A percentile compares a stretch with the other conserved stretches of the same genome.
Conservation (phyloP, 2,113 vertebrate species). For the Scomber colias region DNA sequence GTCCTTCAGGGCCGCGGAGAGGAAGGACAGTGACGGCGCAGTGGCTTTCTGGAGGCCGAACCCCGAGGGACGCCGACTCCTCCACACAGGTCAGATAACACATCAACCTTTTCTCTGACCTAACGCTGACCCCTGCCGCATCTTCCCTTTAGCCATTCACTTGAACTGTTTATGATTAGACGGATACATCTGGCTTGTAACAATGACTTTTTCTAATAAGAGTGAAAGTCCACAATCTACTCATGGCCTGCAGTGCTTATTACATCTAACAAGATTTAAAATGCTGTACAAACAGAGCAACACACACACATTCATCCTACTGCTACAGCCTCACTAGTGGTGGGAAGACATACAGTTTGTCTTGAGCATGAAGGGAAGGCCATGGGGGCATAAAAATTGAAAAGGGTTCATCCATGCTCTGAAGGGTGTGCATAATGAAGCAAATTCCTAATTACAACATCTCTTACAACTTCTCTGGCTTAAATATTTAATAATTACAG, state of each 20-base stretch:
- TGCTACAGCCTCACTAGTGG: not conserved
- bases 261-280: slow-evolving; percentile 6
- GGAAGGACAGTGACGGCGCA: slow-evolving; percentile 63
- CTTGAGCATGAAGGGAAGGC: not conserved
- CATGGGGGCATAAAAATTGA: not conserved
- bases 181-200: not conserved
- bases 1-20: slow-evolving; percentile 54
- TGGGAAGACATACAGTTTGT: not conserved
- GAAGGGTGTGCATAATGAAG: not conserved
- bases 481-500: slow-evolving; percentile 1
- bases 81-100: slow-evolving; percentile 67
- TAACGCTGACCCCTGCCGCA: not conserved
- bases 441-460: not conserved
- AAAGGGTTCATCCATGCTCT: not conserved
- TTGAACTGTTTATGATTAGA: not conserved
- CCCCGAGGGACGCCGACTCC: slow-evolving; percentile 56
- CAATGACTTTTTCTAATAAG: not conserved
- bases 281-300: slow-evolving; percentile 1
- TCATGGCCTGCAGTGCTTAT: not conserved
- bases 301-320: not conserved
- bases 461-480: not conserved
- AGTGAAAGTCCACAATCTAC: not conserved
- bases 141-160: not conserved
- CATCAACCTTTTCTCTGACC: slow-evolving; percentile 4
- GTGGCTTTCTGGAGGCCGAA: slow-evolving; percentile 73